Percentiles rank a stretch among this genome's conserved stretches.
phyloP scores from a whole-genome alignment of 2,888 invertebrate genomes.

The Rhodophaea formosa region DNA sequence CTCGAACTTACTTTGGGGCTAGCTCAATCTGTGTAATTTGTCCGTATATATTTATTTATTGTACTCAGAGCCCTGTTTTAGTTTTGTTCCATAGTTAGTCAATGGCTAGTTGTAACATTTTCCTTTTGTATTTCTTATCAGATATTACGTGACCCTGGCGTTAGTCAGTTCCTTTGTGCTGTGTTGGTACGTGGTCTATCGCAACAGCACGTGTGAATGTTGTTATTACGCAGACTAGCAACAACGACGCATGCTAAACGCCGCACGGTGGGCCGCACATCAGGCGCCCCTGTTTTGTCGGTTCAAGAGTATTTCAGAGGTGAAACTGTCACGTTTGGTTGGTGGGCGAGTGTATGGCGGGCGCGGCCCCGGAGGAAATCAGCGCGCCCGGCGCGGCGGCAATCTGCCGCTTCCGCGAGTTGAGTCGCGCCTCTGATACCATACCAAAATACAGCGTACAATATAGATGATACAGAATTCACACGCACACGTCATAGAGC shows the following conservation, averaged over 20 bases:
- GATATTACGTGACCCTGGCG: background rate
- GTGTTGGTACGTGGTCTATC: background rate
- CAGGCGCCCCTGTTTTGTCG: background rate
- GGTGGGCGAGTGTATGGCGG: background rate
- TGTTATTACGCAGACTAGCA: background rate
- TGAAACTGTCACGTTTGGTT: background rate
- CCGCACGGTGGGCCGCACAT: background rate
- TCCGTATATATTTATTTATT: too few relatives aligned
- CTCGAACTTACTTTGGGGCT: too few relatives aligned
- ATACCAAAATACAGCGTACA: background rate
- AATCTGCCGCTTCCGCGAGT: slow-evolving; percentile 19
- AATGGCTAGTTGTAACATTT: background rate
- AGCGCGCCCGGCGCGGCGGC: slow-evolving; percentile 11
- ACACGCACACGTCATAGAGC: too few relatives aligned
- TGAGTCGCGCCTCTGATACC: background rate
- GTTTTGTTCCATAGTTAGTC: background rate
- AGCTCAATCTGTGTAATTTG: too few relatives aligned
- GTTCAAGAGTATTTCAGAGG: background rate
- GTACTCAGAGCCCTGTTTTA: too few relatives aligned
- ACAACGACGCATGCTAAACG: background rate
- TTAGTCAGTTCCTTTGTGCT: slow-evolving; percentile 10
- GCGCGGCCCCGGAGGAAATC: slow-evolving; percentile 20
- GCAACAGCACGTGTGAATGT: background rate
- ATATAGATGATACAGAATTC: background rate
- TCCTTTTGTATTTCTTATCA: slow-evolving; percentile 6